A percentile compares a stretch with the other conserved stretches of the same genome.
These are phyloP conservation scores for Enteromius thamalakanensis DNA, from an alignment of 2,797 vertebrate genomes.

Conservation along the genomic window DNA sequence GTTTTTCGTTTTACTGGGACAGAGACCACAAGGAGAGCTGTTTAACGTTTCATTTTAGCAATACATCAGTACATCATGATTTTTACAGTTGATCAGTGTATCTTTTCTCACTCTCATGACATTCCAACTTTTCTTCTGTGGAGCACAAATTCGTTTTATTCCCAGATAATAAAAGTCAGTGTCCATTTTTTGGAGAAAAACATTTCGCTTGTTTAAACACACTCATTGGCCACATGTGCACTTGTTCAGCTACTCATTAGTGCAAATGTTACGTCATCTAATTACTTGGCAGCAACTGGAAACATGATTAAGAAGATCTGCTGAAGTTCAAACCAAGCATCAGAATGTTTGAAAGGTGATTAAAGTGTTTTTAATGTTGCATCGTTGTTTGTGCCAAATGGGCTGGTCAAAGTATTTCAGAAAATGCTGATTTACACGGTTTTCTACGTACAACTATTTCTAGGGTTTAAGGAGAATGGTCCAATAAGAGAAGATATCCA, in stretches of 20 bases:
- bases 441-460: background rate
- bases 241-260: background rate
- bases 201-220: background rate
- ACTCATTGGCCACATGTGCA: background rate
- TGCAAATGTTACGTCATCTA: background rate
- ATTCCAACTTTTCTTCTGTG: background rate
- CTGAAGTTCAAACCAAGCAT: background rate
- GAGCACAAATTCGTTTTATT: background rate
- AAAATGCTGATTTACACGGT: background rate
- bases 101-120: background rate
- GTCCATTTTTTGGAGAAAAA: background rate
- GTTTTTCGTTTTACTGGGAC: background rate
- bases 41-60: background rate
- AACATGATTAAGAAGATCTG: background rate
- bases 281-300: background rate
- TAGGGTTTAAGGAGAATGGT: background rate
- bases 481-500: background rate
- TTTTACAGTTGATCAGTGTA: background rate
- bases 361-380: background rate
- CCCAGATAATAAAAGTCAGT: background rate
- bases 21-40: background rate
- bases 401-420: background rate
- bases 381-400: background rate
- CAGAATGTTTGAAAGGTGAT: background rate
- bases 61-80: background rate